Conservation (phyloP, 2,113 vertebrate species). For the Alexandromys fortis region DNA sequence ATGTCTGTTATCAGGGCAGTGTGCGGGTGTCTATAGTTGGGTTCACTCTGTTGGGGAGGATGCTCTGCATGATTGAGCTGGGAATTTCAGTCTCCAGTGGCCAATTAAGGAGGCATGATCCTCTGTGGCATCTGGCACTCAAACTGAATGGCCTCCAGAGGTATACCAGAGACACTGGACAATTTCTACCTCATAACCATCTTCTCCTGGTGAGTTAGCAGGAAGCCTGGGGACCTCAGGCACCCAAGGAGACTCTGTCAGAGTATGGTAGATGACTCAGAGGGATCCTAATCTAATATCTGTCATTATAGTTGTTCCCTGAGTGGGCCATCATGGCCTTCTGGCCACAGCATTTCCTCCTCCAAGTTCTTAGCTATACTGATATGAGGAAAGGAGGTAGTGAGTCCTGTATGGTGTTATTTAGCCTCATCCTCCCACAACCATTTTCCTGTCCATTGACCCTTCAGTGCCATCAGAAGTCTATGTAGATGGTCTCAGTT, state of each 20-base stretch:
- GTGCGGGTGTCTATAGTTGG: not conserved
- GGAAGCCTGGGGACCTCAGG: not conserved
- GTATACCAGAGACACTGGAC: not conserved
- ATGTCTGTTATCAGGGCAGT: not conserved
- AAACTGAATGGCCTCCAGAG: not conserved
- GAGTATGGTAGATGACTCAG: not conserved
- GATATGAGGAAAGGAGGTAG: too few relatives aligned
- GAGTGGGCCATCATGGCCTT: not conserved
- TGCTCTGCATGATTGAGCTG: not conserved
- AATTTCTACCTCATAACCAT: too few relatives aligned
- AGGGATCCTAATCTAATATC: not conserved
- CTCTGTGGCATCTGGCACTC: not conserved
- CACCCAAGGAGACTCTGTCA: not conserved
- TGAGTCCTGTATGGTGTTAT: not conserved
- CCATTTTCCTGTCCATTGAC: not conserved
- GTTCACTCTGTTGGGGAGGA: not conserved
- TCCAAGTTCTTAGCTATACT: not conserved
- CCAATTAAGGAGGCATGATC: not conserved
- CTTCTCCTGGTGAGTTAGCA: not conserved
- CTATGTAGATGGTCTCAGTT: not conserved
- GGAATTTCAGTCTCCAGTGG: fast-evolving
- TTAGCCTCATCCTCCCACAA: not conserved
- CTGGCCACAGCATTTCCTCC: not conserved
- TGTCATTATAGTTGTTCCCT: not conserved
- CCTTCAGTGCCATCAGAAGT: not conserved